Percentiles rank a stretch among this genome's conserved stretches.
Evolutionary conservation across 2,888 invertebrate species (phyloP).

Genomic region (Hoplodrina blanda): DNA sequence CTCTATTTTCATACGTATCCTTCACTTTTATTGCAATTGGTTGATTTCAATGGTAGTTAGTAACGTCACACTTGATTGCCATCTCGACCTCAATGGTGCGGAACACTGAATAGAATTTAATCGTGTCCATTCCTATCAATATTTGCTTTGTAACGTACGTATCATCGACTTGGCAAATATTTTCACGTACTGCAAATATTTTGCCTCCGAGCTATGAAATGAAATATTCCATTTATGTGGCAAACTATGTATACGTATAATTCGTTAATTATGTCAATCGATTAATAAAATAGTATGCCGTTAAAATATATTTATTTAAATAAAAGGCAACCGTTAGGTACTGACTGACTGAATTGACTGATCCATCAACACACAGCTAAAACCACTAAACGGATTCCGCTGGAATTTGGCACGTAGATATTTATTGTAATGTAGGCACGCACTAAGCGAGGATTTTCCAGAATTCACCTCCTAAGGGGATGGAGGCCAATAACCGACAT

Average conservation of each 20-base stretch:
- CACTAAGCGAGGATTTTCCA: too few relatives aligned
- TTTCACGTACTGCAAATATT: constrained; percentile 21
- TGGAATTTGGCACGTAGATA: too few relatives aligned
- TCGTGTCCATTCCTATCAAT: constrained; percentile 36
- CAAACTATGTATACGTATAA: background rate
- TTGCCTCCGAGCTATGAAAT: background rate
- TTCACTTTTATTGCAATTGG: constrained; percentile 50
- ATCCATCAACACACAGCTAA: too few relatives aligned
- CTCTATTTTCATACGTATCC: constrained; percentile 45
- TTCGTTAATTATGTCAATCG: background rate
- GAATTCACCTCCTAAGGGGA: too few relatives aligned
- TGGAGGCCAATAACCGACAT: too few relatives aligned
- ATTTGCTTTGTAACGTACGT: constrained; percentile 41
- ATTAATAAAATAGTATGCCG: background rate
- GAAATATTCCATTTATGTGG: background rate
- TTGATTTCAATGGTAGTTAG: constrained; percentile 50
- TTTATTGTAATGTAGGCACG: too few relatives aligned
- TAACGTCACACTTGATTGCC: constrained; percentile 54
- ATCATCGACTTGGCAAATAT: constrained; percentile 39
- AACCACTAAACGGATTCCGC: too few relatives aligned
- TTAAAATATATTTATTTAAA: background rate
- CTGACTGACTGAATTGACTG: too few relatives aligned
- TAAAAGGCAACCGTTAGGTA: too few relatives aligned
- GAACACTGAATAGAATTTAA: constrained; percentile 43
- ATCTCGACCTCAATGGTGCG: constrained; percentile 28